phyloP scores from a whole-genome alignment of 2,888 invertebrate species.

The Zonitis immaculata region DNA sequence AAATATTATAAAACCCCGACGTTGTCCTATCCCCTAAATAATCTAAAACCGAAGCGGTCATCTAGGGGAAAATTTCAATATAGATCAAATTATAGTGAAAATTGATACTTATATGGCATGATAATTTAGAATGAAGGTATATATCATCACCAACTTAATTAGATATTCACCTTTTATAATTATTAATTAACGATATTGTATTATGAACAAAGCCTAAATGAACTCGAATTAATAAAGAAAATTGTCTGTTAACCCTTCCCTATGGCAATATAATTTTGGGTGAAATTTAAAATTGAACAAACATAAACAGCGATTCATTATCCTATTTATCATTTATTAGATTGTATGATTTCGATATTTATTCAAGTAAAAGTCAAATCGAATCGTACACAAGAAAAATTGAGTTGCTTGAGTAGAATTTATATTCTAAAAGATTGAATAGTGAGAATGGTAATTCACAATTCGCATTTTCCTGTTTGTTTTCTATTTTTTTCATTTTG shows the following conservation, averaged over 20 bases:
- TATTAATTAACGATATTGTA: slow-evolving; percentile 16
- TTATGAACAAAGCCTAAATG: slow-evolving; percentile 2
- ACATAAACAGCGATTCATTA: not conserved
- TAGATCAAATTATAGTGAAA: slow-evolving; percentile 20
- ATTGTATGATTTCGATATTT: not conserved
- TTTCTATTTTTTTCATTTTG: too few species aligned
- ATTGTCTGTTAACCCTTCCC: slow-evolving; percentile 13
- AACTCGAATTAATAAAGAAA: slow-evolving; percentile 18
- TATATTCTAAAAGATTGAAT: slow-evolving; percentile 19
- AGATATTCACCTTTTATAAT: slow-evolving; percentile 12
- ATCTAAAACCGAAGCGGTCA: slow-evolving; percentile 20
- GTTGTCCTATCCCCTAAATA: too few species aligned
- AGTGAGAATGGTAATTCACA: slow-evolving; percentile 17
- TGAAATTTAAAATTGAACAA: not conserved
- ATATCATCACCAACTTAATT: slow-evolving; percentile 15
- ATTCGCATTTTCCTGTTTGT: slow-evolving; percentile 17
- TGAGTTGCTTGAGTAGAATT: slow-evolving; percentile 13
- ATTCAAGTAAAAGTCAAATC: not conserved
- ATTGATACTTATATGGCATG: slow-evolving; percentile 19
- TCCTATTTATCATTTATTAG: too few species aligned
- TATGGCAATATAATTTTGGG: slow-evolving; percentile 11
- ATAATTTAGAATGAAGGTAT: slow-evolving; percentile 13
- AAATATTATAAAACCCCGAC: slow-evolving; percentile 16
- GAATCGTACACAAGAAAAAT: slow-evolving; percentile 5
- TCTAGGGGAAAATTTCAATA: slow-evolving; percentile 18